A percentile compares a stretch with the other conserved stretches of the same genome.
phyloP scores from a whole-genome alignment of 1,140 invertebrate genomes.

The Ostrea edulis region DNA sequence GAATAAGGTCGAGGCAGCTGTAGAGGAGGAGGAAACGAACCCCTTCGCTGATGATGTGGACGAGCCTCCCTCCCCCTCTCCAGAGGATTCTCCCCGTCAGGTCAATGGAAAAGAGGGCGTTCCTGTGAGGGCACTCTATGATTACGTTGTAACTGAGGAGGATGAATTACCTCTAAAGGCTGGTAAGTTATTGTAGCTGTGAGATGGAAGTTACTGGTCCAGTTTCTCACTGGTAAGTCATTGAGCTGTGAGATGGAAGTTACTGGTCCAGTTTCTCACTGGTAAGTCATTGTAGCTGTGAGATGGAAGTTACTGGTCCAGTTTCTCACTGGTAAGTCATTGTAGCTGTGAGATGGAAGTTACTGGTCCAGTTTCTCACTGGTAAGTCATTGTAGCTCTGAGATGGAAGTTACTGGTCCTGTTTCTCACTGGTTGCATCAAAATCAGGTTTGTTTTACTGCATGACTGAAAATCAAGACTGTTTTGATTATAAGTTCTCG shows the following conservation, averaged over 20 bases:
- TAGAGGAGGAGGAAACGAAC: conserved; percentile 61
- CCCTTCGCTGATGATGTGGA: conserved; percentile 72
- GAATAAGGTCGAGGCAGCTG: not conserved
- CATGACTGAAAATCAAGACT: too few species aligned
- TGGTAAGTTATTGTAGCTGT: conserved; percentile 84
- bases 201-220: not conserved
- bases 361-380: not conserved
- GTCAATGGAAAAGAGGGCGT: conserved; percentile 92
- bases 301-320: too few species aligned
- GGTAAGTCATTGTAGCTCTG: not conserved
- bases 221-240: not conserved
- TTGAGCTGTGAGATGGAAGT: too few species aligned
- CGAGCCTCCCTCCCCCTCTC: conserved; percentile 73
- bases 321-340: too few species aligned
- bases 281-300: too few species aligned
- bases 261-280: too few species aligned
- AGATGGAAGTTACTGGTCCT: too few species aligned
- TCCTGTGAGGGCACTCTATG: conserved; percentile 95
- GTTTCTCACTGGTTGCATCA: too few species aligned
- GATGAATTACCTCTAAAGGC: conserved; percentile 98
- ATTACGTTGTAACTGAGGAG: conserved; percentile 97
- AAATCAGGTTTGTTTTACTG: too few species aligned
- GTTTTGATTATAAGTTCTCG: too few species aligned
- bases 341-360: not conserved
- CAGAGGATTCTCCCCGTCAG: conserved; percentile 91